Evolutionary conservation across 2,113 vertebrate genomes (phyloP), one percentile per base, ranked within the genome.

Genomic region (Lates calcarifer): DNA sequence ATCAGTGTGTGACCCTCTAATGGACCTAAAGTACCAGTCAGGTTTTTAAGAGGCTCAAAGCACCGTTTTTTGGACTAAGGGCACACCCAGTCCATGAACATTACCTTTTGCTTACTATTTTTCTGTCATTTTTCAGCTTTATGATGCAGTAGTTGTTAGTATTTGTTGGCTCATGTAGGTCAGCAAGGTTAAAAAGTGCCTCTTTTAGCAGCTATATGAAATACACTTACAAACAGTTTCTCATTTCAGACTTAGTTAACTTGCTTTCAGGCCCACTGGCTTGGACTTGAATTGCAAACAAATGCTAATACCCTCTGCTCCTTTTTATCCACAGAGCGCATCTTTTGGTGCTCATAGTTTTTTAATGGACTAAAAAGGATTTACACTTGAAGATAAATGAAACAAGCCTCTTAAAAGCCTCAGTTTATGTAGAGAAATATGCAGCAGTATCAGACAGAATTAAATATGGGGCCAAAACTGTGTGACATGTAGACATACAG

Each of bases 171-270:
- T 17, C 9, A 20, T 64, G 79, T 73, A 76, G 81, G 75, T 88
- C 75, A 80, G 53, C 15, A 4, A 60, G 78, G 82, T 84, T 81
- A 81, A 85, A 88, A 67, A 53, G 39, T 1, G 4, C 28, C 53
- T 33, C 77, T 73, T 45, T 26, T 35, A 70, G 60, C 73, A 78
- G 58, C 67, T 66, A 5, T 56, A 70, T 28, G 28, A 76, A 74
- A 81, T 68, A 57, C 70, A n/a, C 74, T 72, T 35, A 29, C 43
- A 72, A 62, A 83, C 81, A 57, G 20, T 15, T 86, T 79, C 61
- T 83, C 79, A 82, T 85, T 86, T 87, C 81, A 87, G 67, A 88
- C 70, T 72, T 66, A 55, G 85, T 81, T 86, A 77, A 75, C 81
- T 74, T 75, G 49, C 68, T 82, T 82, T 90, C 77, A 69, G 74